phyloP scores from a whole-genome alignment of 2,797 vertebrate genomes.

The Cygnus olor region DNA sequence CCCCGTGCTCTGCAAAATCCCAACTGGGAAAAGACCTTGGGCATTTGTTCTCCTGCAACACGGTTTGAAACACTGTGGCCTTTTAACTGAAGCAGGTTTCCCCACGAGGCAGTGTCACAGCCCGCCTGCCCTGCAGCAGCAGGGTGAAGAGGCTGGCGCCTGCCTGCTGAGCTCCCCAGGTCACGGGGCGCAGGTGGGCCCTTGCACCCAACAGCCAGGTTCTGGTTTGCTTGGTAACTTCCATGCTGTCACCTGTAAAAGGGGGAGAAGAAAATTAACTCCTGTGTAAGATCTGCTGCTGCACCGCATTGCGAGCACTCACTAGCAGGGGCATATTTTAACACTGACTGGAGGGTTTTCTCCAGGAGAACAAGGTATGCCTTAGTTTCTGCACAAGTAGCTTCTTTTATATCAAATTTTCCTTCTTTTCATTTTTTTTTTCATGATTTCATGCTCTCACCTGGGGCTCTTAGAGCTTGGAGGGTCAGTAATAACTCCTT shows the following conservation, averaged over 20 bases:
- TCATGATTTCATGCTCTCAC: not conserved
- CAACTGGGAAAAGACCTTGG: not conserved
- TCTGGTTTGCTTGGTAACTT: not conserved
- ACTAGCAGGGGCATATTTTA: not conserved
- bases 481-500: not conserved
- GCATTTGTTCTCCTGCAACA: fast-evolving
- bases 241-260: not conserved
- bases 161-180: fast-evolving
- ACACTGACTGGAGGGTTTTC: not conserved
- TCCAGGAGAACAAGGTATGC: not conserved
- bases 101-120: fast-evolving
- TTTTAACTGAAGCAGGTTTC: not conserved
- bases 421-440: not conserved
- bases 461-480: not conserved
- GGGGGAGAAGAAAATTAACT: not conserved
- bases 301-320: not conserved
- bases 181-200: fast-evolving
- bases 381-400: not conserved
- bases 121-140: fast-evolving
- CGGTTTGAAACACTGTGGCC: not conserved
- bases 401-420: not conserved
- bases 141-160: not conserved
- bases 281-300: not conserved
- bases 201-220: fast-evolving
- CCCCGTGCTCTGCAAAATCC: not conserved